Evolutionary conservation across 2,113 vertebrate species (phyloP).

Genomic region (Triplophysa tibetana): DNA sequence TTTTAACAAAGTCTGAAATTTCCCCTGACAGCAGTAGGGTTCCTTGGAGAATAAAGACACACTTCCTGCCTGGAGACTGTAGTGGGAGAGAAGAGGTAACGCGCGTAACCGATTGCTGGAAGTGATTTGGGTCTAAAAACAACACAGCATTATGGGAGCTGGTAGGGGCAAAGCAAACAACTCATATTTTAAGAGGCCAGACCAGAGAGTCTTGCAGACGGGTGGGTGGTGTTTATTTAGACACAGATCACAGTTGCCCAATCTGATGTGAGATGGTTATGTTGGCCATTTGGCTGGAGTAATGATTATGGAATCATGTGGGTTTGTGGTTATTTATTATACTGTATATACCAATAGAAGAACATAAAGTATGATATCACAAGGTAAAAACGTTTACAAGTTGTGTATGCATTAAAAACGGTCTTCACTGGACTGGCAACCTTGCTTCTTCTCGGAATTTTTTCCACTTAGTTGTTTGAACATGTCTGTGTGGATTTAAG

Average conservation of each 20-base stretch:
- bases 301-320: background rate
- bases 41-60: conserved; percentile 84
- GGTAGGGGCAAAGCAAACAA: conserved; percentile 91
- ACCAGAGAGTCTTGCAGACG: background rate
- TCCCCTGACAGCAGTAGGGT: conserved; percentile 83
- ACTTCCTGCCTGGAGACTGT: conserved; percentile 77
- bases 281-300: background rate
- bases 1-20: conserved; percentile 84
- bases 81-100: conserved; percentile 65
- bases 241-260: conserved; percentile 46
- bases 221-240: conserved; percentile 49
- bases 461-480: too few relatives aligned
- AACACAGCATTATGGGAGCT: conserved; percentile 91
- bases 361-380: too few relatives aligned
- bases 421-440: too few relatives aligned
- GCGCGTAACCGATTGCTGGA: conserved; percentile 84
- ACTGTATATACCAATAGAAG: too few relatives aligned
- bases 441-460: too few relatives aligned
- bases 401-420: too few relatives aligned
- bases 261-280: conserved; percentile 13
- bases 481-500: too few relatives aligned
- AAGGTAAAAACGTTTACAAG: too few relatives aligned
- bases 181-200: conserved; percentile 82
- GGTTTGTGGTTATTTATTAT: too few relatives aligned
- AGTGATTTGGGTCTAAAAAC: conserved; percentile 95